Conservation (phyloP, 2,113 vertebrate genomes). For the Percopsis transmontana region DNA sequence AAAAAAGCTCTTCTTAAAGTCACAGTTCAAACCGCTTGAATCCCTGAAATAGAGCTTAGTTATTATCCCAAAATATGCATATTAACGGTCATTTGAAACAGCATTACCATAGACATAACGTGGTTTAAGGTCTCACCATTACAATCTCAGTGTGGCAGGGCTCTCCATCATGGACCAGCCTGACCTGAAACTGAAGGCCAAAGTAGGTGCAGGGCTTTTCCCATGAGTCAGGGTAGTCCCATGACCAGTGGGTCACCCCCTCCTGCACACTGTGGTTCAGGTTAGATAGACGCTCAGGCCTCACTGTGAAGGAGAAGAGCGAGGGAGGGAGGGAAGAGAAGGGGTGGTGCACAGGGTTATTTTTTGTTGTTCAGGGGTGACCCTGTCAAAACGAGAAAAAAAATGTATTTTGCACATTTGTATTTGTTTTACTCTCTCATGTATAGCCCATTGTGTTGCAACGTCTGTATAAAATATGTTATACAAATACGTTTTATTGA, state of each 20-base stretch:
- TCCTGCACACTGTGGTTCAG: conserved; percentile 13
- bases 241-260: conserved; percentile 45
- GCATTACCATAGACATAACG: too few species aligned
- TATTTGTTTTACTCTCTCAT: neutral
- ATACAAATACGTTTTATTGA: neutral
- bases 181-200: conserved; percentile 71
- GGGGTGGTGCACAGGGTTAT: neutral
- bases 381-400: neutral
- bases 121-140: too few species aligned
- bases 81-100: too few species aligned
- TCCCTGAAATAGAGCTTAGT: too few species aligned
- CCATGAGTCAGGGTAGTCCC: conserved; percentile 71
- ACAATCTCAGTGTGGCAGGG: conserved; percentile 42
- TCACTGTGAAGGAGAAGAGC: conserved; percentile 53
- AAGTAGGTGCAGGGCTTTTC: conserved; percentile 65
- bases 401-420: neutral
- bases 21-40: too few species aligned
- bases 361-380: neutral
- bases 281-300: conserved; percentile 50
- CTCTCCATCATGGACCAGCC: conserved; percentile 34
- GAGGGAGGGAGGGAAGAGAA: neutral
- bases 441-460: neutral
- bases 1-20: too few species aligned
- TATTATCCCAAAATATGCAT: too few species aligned
- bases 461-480: neutral